Conservation (phyloP, 2,888 invertebrate genomes). For the Tipula vernalis region DNA sequence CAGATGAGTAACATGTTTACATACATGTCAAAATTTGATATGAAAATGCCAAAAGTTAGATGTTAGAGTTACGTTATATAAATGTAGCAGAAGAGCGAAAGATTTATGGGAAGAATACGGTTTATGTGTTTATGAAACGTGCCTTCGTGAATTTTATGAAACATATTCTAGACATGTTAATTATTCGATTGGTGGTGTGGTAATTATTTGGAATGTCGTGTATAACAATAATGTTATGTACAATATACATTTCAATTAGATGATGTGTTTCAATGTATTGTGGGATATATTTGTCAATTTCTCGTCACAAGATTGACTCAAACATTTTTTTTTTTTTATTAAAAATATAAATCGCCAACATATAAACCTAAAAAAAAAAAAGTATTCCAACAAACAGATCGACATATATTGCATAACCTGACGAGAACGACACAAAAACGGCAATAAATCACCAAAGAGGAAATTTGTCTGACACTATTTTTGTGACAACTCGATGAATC, state of each 20-base stretch:
- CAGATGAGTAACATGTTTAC: background rate
- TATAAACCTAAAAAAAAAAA: too few species aligned
- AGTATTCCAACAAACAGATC: too few species aligned
- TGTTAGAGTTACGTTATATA: background rate
- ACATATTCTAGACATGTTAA: background rate
- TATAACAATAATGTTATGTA: too few species aligned
- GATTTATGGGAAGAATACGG: background rate
- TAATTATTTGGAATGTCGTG: too few species aligned
- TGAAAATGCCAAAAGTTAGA: background rate
- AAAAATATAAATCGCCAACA: too few species aligned
- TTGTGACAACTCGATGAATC: background rate
- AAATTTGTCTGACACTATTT: background rate
- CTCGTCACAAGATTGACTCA: too few species aligned
- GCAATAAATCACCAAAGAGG: background rate
- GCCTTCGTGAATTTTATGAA: background rate
- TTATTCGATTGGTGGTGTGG: background rate
- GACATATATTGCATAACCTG: too few species aligned
- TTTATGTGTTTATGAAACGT: background rate
- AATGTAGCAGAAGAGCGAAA: background rate
- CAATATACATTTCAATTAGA: too few species aligned
- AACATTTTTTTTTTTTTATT: too few species aligned
- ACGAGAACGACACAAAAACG: background rate
- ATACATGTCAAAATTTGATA: background rate
- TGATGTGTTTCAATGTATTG: too few species aligned
- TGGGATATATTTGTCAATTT: too few species aligned